Evolutionary conservation across 35 echinoderm and acorn worm species (phyloP).

Genomic region (Amphiura filiformis): DNA sequence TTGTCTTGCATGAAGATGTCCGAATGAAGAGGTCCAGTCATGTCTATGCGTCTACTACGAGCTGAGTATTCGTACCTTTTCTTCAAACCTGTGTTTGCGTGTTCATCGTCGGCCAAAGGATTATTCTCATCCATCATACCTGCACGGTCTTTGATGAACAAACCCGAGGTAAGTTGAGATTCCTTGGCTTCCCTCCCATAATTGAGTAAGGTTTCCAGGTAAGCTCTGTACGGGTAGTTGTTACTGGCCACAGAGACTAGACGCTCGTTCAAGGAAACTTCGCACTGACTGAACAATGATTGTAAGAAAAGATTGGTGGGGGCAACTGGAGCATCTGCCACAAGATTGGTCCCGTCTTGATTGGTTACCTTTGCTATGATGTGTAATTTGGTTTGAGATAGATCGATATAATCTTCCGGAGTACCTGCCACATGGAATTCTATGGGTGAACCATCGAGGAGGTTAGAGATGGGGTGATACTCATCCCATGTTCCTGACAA

Average conservation of each 20-base stretch:
- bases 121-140: constrained; percentile 39
- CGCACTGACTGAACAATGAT: constrained; percentile 36
- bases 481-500: constrained; percentile 24
- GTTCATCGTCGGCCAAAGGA: not conserved
- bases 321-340: constrained; percentile 16
- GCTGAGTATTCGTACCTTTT: constrained; percentile 14
- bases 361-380: constrained; percentile 41
- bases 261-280: constrained; percentile 36
- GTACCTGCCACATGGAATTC: constrained; percentile 25
- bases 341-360: constrained; percentile 11
- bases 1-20: constrained; percentile 49
- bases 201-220: constrained; percentile 55
- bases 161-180: constrained; percentile 38
- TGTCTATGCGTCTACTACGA: constrained; percentile 13
- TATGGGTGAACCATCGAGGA: constrained; percentile 6
- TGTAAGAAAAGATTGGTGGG: constrained; percentile 58
- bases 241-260: constrained; percentile 39
- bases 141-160: constrained; percentile 48
- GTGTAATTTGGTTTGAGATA: constrained; percentile 41
- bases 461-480: constrained; percentile 44
- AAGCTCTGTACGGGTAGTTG: constrained; percentile 50
- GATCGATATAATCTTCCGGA: constrained; percentile 47
- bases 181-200: constrained; percentile 46
- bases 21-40: constrained; percentile 46
- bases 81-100: constrained; percentile 30